phyloP scores from a whole-genome alignment of 2,888 invertebrate genomes.

The Pterobdella sp. region DNA sequence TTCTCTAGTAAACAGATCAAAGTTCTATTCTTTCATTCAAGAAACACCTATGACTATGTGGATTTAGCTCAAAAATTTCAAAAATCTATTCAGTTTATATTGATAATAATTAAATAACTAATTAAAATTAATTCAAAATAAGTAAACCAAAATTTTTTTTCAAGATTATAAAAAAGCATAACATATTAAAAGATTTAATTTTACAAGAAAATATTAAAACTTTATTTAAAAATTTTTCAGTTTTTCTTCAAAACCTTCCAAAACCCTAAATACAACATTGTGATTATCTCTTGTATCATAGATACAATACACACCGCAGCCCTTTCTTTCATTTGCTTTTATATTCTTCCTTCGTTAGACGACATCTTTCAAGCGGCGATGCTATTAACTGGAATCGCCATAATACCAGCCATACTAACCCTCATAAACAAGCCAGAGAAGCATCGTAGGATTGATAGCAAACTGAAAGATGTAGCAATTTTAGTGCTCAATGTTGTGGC shows the following conservation, averaged over 20 bases:
- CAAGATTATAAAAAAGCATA: no score
- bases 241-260: conserved; percentile 10
- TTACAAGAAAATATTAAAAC: no score
- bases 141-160: no score
- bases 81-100: no score
- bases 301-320: conserved; percentile 6
- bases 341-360: conserved; percentile 10
- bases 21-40: no score
- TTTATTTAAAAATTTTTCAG: no score
- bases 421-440: conserved; percentile 9
- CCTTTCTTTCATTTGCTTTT: conserved; percentile 14
- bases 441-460: neutral
- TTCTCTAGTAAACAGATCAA: no score
- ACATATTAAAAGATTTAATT: no score
- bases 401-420: conserved; percentile 9
- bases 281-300: neutral
- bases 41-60: no score
- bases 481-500: neutral
- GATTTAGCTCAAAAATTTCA: no score
- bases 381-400: conserved; percentile 15
- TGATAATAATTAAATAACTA: no score
- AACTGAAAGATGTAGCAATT: neutral
- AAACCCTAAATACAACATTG: neutral
- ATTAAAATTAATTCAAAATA: no score
- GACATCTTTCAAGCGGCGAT: conserved; percentile 10